Percentiles rank a stretch among this genome's conserved stretches.
Evolutionary conservation across 2,797 vertebrate genomes (phyloP).

Genomic region (Anableps anableps): DNA sequence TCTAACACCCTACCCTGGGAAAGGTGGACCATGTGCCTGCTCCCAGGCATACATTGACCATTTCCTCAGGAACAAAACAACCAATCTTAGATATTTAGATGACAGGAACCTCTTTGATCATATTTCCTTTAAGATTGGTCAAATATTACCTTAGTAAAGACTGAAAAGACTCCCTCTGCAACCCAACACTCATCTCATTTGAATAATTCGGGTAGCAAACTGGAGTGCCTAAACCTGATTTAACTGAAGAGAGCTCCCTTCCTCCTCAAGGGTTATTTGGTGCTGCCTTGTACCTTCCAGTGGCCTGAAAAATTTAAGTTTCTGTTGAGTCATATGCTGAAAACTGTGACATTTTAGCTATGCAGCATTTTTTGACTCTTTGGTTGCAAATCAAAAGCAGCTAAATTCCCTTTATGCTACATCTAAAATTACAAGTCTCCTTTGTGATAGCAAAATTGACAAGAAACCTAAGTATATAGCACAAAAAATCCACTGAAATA

Average conservation of each 20-base stretch:
- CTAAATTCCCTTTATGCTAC: neutral
- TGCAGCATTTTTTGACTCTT: neutral
- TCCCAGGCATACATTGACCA: neutral
- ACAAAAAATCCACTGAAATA: neutral
- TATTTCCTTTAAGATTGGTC: neutral
- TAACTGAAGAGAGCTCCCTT: neutral
- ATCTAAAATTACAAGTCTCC: neutral
- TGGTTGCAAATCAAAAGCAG: neutral
- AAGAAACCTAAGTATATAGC: neutral
- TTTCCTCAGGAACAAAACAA: neutral
- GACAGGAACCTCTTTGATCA: neutral
- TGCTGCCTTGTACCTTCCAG: no score
- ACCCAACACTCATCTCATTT: neutral
- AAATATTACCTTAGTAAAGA: slow-evolving; percentile 1
- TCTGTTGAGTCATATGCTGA: no score
- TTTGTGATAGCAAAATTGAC: neutral
- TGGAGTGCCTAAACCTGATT: neutral
- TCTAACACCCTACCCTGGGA: no score
- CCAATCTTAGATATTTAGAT: neutral
- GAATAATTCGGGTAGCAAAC: neutral
- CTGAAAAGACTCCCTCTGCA: slow-evolving; percentile 3
- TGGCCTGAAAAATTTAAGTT: no score
- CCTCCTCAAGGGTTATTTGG: no score
- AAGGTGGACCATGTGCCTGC: neutral
- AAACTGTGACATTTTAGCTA: neutral